These are phyloP conservation scores for Crax fasciolata DNA, from an alignment of 2,797 vertebrate species.

Conservation along the genomic window DNA sequence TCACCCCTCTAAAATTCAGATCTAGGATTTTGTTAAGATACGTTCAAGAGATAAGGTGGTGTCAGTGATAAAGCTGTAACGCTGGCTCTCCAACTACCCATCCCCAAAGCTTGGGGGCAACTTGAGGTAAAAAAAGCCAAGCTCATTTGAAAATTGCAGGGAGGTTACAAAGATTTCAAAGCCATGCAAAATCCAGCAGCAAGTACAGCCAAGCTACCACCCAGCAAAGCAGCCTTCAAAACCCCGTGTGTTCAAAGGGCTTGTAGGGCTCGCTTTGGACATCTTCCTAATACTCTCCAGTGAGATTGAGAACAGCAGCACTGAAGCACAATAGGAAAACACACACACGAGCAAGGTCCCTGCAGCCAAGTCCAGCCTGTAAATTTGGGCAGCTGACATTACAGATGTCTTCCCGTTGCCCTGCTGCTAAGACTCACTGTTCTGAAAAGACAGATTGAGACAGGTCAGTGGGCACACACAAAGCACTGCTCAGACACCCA, in stretches of 20 bases:
- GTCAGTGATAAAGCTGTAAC: neutral
- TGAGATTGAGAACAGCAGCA: accelerated
- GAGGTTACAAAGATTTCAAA: slow-evolving; percentile 54
- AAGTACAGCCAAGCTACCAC: slow-evolving; percentile 39
- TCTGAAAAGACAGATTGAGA: slow-evolving; percentile 39
- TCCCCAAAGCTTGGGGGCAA: slow-evolving; percentile 15
- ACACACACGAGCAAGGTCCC: neutral
- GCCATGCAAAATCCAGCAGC: slow-evolving; percentile 22
- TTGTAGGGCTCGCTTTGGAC: neutral
- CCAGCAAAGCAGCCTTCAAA: slow-evolving; percentile 39
- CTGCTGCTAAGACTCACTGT: slow-evolving; percentile 32
- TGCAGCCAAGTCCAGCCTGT: slow-evolving; percentile 37
- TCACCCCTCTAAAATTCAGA: slow-evolving; percentile 6
- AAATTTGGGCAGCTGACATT: slow-evolving; percentile 61
- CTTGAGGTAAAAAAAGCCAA: neutral
- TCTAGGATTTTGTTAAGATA: slow-evolving; percentile 9
- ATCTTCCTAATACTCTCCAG: slow-evolving; percentile 6
- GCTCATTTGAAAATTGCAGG: slow-evolving; percentile 48
- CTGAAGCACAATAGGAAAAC: neutral
- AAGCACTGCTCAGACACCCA: slow-evolving; percentile 29
- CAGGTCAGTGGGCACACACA: slow-evolving; percentile 47
- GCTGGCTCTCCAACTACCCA: neutral
- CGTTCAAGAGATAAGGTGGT: neutral
- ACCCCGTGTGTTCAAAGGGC: neutral
- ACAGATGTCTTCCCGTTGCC: neutral